Evolutionary conservation across 2,797 vertebrate genomes (phyloP), one percentile per base, ranked within the genome.

Genomic region (Crocidura indochinensis): DNA sequence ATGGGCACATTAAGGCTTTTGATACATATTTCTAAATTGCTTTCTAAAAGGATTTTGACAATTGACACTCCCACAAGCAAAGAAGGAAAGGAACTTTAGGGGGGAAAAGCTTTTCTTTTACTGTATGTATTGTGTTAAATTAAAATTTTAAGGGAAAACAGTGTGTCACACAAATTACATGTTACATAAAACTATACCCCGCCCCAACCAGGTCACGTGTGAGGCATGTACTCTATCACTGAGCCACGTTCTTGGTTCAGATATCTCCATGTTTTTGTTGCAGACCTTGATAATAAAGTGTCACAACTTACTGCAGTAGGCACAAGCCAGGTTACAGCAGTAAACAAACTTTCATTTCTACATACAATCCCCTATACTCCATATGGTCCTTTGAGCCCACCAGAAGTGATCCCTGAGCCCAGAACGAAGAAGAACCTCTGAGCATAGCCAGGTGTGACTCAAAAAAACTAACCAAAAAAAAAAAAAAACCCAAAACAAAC

Each of bases 1-100:
- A 56, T n/a, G 47, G 65, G 31, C 22, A 24, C 73, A 56, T 68
- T 74, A 89, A 86, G 22, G 72, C 60, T 84, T 81, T 92, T 56
- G 47, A 88, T 81, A 60, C 71, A 80, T 79, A 74, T 95, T 95
- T 92, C 65, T 29, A 93, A 84, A 78, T 31, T 90, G 68, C 27
- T 76, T 91, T 74, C 84, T 82, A 75, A 91, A 91, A 76, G 51
- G n/a, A 44, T 82, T 82, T 65, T 86, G 82, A 77, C 31, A 83
- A 49, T 24, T 49, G 64, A 5, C 53, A 78, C 51, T 51, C 60
- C 24, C 29, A 92, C 65, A 83, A 87, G 31, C 83, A 60, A 51
- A 47, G 74, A 38, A 38, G 38, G 38, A 38, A 38, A 38, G 38
- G 29, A 69, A 56, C 56, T 60, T 60, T 17, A 60, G 6, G 56